Conservation (phyloP, 2,888 invertebrate genomes). For the Eupithecia centaureata region DNA sequence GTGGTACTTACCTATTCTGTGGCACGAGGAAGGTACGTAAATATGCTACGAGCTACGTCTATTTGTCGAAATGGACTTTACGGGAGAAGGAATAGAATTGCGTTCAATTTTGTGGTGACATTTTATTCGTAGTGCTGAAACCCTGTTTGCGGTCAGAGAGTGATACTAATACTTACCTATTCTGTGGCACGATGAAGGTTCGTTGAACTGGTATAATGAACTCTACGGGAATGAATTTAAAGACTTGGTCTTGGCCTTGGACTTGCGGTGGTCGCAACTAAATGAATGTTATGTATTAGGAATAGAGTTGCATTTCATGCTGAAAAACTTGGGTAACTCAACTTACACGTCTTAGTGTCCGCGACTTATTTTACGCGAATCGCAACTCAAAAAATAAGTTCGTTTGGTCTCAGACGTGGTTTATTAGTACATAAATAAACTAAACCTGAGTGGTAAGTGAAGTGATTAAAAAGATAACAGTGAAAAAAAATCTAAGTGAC, state of each 20-base stretch:
- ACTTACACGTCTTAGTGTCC: neutral
- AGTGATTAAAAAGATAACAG: too few species aligned
- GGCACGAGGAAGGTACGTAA: neutral
- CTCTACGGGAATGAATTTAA: neutral
- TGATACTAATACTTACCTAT: neutral
- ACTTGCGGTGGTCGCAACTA: neutral
- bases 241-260: too few species aligned
- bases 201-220: neutral
- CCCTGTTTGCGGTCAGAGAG: neutral
- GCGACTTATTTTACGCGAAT: too few species aligned
- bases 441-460: too few species aligned
- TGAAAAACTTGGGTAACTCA: neutral
- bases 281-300: neutral
- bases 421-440: too few species aligned
- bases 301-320: neutral
- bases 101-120: too few species aligned
- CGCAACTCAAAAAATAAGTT: too few species aligned
- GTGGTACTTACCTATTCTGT: neutral
- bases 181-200: neutral
- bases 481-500: too few species aligned
- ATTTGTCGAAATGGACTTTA: too few species aligned
- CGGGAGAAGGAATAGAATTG: too few species aligned
- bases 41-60: too few species aligned
- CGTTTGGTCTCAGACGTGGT: too few species aligned
- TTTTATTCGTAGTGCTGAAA: neutral